Conservation (phyloP, 1,140 invertebrate genomes). For the Procambarus virginalis region DNA sequence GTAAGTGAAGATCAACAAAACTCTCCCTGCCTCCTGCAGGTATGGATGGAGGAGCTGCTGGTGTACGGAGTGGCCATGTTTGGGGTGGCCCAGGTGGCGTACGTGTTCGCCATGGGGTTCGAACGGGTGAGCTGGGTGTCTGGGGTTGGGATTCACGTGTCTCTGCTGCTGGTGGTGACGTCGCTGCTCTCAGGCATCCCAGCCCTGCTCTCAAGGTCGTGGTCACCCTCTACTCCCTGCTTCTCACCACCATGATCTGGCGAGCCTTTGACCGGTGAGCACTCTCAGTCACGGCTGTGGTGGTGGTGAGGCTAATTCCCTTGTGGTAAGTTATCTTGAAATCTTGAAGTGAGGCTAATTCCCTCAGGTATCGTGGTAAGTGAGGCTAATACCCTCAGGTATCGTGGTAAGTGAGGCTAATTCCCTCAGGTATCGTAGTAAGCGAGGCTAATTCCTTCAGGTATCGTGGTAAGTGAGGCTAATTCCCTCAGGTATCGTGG, state of each 20-base stretch:
- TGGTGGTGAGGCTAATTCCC: too few species aligned
- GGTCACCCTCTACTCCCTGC: background rate
- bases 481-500: too few species aligned
- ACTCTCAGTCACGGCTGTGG: too few species aligned
- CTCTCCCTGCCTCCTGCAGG: background rate
- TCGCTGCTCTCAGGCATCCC: background rate
- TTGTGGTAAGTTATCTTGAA: too few species aligned
- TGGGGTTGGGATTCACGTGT: background rate
- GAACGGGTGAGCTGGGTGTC: background rate
- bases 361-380: too few species aligned
- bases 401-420: too few species aligned
- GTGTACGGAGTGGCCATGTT: background rate
- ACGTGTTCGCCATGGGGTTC: constrained; percentile 14
- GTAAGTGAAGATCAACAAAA: too few species aligned
- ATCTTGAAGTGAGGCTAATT: too few species aligned
- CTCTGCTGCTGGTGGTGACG: background rate
- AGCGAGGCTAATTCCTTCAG: too few species aligned
- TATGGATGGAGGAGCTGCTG: background rate
- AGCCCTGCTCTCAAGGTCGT: background rate
- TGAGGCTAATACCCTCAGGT: too few species aligned
- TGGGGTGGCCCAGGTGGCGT: background rate
- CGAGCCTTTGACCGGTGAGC: constrained; percentile 15
- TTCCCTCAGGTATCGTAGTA: too few species aligned
- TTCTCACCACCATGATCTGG: constrained; percentile 20
- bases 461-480: too few species aligned